Evolutionary conservation across 2,888 invertebrate genomes (phyloP).

Genomic region (Heliconius sara): DNA sequence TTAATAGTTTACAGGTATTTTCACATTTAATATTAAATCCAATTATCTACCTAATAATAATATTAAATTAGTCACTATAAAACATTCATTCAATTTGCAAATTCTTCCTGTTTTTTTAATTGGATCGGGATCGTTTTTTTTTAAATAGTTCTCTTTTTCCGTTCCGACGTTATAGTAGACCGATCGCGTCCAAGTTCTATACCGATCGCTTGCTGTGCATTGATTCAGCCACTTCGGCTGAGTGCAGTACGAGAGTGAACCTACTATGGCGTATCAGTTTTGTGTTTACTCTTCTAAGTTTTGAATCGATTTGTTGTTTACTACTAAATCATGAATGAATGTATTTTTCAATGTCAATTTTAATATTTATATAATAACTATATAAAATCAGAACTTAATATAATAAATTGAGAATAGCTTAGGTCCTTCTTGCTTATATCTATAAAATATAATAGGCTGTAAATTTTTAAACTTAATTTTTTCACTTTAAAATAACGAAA

Average conservation of each 20-base stretch:
- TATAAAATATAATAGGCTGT: background rate
- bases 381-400: background rate
- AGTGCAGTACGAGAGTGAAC: conserved; percentile 47
- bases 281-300: conserved; percentile 1
- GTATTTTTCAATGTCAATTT: background rate
- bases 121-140: background rate
- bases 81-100: background rate
- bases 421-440: background rate
- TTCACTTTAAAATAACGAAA: background rate
- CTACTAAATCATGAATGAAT: background rate
- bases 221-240: conserved; percentile 53
- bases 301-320: background rate
- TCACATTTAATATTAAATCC: background rate
- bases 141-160: background rate
- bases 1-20: background rate
- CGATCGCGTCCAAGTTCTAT: conserved; percentile 21
- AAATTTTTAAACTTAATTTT: background rate
- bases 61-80: background rate
- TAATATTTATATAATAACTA: background rate
- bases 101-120: background rate
- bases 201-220: conserved; percentile 58
- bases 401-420: background rate
- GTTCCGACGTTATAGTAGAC: background rate
- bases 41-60: background rate
- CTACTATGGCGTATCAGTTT: conserved; percentile 31